These are phyloP conservation scores for Arrhopalites spinosus DNA, from an alignment of 2,888 invertebrate genomes.

Conservation along the genomic window DNA sequence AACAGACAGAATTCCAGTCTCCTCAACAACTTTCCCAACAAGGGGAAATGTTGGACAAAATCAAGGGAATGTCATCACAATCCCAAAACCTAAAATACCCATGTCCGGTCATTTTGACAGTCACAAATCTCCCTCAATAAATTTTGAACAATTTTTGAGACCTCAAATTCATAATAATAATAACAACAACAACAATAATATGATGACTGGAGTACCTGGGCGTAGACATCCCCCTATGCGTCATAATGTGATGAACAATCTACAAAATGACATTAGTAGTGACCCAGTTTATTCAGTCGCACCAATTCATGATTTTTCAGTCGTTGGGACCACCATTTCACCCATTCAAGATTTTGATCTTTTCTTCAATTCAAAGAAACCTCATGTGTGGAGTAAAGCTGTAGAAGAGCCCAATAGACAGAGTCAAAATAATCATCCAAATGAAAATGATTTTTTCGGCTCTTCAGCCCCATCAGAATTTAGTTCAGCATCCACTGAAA, in stretches of 20 bases:
- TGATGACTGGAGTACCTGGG: background rate
- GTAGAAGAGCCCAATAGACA: background rate
- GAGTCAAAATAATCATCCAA: background rate
- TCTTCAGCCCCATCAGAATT: too few species aligned
- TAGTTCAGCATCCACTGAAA: slow-evolving; percentile 19
- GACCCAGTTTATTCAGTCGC: slow-evolving; percentile 29
- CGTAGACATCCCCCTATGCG: slow-evolving; percentile 11
- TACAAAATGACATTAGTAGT: slow-evolving; percentile 1
- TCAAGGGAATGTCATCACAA: background rate
- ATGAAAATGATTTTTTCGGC: slow-evolving; percentile 6
- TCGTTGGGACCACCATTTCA: slow-evolving; percentile 25
- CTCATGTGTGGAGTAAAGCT: slow-evolving; percentile 28
- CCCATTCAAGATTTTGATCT: slow-evolving; percentile 40
- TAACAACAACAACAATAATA: background rate
- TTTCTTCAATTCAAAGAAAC: slow-evolving; percentile 5
- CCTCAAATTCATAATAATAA: slow-evolving; percentile 10
- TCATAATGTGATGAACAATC: background rate
- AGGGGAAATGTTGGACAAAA: background rate
- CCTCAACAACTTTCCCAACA: background rate
- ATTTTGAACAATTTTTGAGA: slow-evolving; percentile 28
- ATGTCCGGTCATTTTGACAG: slow-evolving; percentile 17
- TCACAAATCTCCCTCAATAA: slow-evolving; percentile 30
- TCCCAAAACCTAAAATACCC: slow-evolving; percentile 1
- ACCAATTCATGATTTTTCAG: slow-evolving; percentile 40
- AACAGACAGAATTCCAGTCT: background rate